Percentiles rank a stretch among this genome's conserved stretches.
phyloP scores from a whole-genome alignment of 2,113 vertebrate genomes.

The Oryzias curvinotus region DNA sequence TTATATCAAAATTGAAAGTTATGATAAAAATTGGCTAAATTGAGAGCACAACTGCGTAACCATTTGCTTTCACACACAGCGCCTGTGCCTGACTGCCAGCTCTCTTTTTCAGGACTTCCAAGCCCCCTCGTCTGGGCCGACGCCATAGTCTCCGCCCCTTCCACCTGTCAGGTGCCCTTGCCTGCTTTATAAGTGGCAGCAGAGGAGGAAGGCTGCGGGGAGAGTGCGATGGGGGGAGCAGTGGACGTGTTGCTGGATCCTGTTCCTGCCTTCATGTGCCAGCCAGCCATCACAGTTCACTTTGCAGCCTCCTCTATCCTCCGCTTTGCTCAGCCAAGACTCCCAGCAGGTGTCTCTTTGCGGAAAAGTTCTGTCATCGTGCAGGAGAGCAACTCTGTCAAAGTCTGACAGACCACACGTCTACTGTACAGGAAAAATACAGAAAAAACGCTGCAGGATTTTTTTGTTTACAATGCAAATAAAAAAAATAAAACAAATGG shows the following conservation, averaged over 20 bases:
- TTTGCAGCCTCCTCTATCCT: slow-evolving; percentile 58
- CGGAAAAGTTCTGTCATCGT: slow-evolving; percentile 53
- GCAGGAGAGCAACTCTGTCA: slow-evolving; percentile 35
- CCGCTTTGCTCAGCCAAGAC: slow-evolving; percentile 62
- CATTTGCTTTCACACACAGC: slow-evolving; percentile 7
- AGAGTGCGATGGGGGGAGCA: neutral
- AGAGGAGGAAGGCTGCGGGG: slow-evolving; percentile 27
- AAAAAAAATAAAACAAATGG: too few relatives aligned
- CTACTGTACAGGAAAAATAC: slow-evolving; percentile 19
- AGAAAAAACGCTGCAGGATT: too few relatives aligned
- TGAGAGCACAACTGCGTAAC: neutral
- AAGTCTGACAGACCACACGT: slow-evolving; percentile 25
- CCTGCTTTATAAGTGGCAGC: slow-evolving; percentile 50
- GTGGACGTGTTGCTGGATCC: slow-evolving; percentile 55
- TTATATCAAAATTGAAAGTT: slow-evolving; percentile 19
- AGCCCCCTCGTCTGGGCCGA: slow-evolving; percentile 54
- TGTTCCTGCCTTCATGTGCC: slow-evolving; percentile 55
- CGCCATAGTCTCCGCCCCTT: slow-evolving; percentile 54
- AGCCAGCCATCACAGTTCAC: slow-evolving; percentile 63
- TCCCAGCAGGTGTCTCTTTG: slow-evolving; percentile 69
- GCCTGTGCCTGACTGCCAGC: slow-evolving; percentile 29
- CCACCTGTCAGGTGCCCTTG: slow-evolving; percentile 74
- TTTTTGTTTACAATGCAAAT: too few relatives aligned
- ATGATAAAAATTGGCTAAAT: neutral
- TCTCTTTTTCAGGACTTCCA: slow-evolving; percentile 49